A percentile compares a stretch with the other conserved stretches of the same genome.
Conservation (phyloP, 2,797 vertebrate species). For the Chelon labrosus region DNA sequence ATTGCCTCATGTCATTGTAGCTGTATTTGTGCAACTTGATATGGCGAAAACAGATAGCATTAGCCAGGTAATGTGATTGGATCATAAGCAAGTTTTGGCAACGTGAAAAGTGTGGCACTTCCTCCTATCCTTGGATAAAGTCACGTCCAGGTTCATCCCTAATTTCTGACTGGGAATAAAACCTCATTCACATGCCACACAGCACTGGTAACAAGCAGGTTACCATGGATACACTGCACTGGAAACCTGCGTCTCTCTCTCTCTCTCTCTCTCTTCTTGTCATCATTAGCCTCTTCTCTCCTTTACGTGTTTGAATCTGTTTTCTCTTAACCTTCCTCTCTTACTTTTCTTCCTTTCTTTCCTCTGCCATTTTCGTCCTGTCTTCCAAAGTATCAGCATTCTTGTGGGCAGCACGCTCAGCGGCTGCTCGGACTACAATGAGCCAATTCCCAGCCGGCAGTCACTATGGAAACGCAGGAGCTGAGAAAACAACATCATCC, state of each 20-base stretch:
- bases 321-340: conserved; percentile 13
- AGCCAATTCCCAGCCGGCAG: conserved; percentile 23
- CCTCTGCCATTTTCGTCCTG: neutral
- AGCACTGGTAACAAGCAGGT: conserved; percentile 59
- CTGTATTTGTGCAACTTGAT: conserved; percentile 61
- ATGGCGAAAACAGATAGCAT: conserved; percentile 52
- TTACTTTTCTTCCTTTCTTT: conserved; percentile 7
- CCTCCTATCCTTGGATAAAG: conserved; percentile 1
- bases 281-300: conserved; percentile 10
- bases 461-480: conserved; percentile 52
- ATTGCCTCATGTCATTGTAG: conserved; percentile 55
- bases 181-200: conserved; percentile 56
- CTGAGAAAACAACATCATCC: conserved; percentile 16
- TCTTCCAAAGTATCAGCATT: conserved; percentile 18
- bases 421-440: conserved; percentile 36
- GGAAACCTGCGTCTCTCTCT: conserved; percentile 24
- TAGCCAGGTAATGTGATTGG: conserved; percentile 60
- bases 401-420: conserved; percentile 41
- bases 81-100: conserved; percentile 53
- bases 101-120: conserved; percentile 45
- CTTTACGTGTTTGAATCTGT: neutral
- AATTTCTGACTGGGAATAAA: conserved; percentile 33
- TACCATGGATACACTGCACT: conserved; percentile 63
- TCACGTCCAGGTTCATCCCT: conserved; percentile 35
- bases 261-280: conserved; percentile 1